These are phyloP conservation scores for Aquatica leii DNA, from an alignment of 2,888 invertebrate species.

Conservation along the genomic window DNA sequence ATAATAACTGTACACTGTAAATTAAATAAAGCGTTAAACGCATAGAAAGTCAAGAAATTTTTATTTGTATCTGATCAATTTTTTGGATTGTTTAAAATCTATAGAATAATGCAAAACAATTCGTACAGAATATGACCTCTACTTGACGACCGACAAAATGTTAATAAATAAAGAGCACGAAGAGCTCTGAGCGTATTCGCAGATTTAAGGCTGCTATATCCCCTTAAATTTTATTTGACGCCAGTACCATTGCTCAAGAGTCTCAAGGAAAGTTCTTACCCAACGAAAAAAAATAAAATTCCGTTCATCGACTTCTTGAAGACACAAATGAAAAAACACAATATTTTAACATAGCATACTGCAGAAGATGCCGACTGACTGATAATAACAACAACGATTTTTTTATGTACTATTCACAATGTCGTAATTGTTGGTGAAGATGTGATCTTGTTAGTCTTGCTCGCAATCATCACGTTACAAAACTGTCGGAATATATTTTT, in stretches of 20 bases:
- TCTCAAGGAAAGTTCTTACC: neutral
- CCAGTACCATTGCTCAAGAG: neutral
- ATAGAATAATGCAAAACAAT: too few relatives aligned
- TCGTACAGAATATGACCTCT: too few relatives aligned
- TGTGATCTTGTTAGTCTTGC: neutral
- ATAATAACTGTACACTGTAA: too few relatives aligned
- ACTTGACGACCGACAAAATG: too few relatives aligned
- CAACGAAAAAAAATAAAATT: constrained; percentile 3
- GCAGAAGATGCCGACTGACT: neutral
- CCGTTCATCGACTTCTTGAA: neutral
- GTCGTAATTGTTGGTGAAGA: constrained; percentile 2
- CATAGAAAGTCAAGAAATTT: too few relatives aligned
- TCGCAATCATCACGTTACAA: neutral
- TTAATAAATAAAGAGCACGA: neutral
- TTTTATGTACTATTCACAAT: neutral
- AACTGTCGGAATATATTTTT: neutral
- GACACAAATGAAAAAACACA: neutral
- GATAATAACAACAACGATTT: too few relatives aligned
- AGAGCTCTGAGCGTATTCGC: neutral
- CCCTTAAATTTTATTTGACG: neutral
- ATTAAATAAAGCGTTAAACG: too few relatives aligned
- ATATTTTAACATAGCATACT: neutral
- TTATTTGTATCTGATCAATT: too few relatives aligned
- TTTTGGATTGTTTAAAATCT: too few relatives aligned
- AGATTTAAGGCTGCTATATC: neutral